A percentile compares a stretch with the other conserved stretches of the same genome.
Conservation (phyloP, 2,888 invertebrate genomes). For the Rhamphomyia laevipes region DNA sequence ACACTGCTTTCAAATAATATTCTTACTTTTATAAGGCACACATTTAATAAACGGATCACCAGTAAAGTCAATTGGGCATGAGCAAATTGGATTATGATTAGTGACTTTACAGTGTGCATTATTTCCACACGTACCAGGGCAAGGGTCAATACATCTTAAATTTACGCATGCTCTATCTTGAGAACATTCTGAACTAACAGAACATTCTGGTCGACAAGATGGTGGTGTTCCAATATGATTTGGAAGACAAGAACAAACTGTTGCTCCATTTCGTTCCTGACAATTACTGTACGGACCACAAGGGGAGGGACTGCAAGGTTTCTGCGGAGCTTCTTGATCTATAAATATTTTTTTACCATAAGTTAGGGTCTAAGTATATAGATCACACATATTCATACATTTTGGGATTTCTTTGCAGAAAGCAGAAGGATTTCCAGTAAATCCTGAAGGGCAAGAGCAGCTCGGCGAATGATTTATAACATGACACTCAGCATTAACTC, state of each 20-base stretch:
- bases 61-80: conserved; percentile 54
- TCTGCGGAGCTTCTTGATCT: conserved; percentile 29
- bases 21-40: conserved; percentile 39
- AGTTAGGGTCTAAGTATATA: background rate
- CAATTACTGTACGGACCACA: conserved; percentile 70
- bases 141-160: conserved; percentile 63
- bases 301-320: conserved; percentile 62
- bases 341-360: conserved; percentile 4
- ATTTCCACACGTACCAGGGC: conserved; percentile 62
- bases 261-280: conserved; percentile 56
- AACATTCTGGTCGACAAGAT: conserved; percentile 63
- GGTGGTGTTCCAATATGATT: conserved; percentile 68
- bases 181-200: conserved; percentile 63
- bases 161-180: conserved; percentile 62
- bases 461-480: conserved; percentile 74
- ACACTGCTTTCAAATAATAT: background rate
- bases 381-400: conserved; percentile 37
- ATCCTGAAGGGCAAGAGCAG: conserved; percentile 66
- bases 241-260: conserved; percentile 66
- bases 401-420: conserved; percentile 43
- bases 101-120: conserved; percentile 62
- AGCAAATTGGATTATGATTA: conserved; percentile 71
- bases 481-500: conserved; percentile 64
- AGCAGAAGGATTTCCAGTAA: conserved; percentile 62
- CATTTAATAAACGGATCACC: conserved; percentile 55